Evolutionary conservation across 2,797 vertebrate genomes (phyloP).

Genomic region (Schizothorax lantsangensis): DNA sequence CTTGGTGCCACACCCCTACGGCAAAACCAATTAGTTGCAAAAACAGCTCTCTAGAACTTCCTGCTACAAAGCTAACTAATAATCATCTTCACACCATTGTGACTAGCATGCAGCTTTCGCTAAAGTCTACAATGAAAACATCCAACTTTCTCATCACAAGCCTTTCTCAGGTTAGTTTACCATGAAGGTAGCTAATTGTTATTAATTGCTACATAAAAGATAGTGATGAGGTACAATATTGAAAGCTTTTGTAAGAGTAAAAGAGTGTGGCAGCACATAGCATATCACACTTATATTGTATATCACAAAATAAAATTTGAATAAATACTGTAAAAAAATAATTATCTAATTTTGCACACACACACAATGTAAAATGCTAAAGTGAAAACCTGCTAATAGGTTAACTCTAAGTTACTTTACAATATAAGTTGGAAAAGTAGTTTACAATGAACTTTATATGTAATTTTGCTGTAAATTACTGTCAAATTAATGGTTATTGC

Average conservation of each 20-base stretch:
- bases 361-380: too few species aligned
- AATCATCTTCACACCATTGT: neutral
- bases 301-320: neutral
- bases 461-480: too few species aligned
- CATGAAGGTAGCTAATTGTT: neutral
- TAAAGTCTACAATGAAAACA: neutral
- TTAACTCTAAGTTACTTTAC: too few species aligned
- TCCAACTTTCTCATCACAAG: neutral
- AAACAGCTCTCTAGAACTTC: conserved; percentile 24
- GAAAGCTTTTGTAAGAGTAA: neutral
- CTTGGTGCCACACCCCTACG: conserved; percentile 41
- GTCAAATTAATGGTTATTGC: too few species aligned
- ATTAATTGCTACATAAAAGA: neutral
- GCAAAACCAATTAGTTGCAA: conserved; percentile 50
- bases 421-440: too few species aligned
- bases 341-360: too few species aligned
- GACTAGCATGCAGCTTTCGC: neutral
- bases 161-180: neutral
- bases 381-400: too few species aligned
- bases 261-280: neutral
- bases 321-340: too few species aligned
- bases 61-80: conserved; percentile 17
- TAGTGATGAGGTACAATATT: neutral
- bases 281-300: too few species aligned
- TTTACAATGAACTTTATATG: too few species aligned